Percentiles rank a stretch among this genome's conserved stretches.
Conservation (phyloP, 2,113 vertebrate species). For the Ciconia boyciana region DNA sequence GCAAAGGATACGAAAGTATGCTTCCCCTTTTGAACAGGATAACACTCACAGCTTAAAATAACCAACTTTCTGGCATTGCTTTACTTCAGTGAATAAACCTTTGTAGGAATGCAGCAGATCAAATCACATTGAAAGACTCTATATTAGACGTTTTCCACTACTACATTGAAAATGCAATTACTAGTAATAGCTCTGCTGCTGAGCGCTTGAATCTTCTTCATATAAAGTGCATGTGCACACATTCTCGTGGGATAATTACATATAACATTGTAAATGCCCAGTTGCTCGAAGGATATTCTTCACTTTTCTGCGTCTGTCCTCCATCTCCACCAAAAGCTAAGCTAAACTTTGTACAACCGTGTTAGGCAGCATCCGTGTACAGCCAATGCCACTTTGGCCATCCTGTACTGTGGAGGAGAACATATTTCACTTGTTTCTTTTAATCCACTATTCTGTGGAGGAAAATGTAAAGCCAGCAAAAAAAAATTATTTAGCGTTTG, state of each 20-base stretch:
- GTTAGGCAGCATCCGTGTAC: not conserved
- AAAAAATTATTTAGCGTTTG: not conserved
- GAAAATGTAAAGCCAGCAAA: not conserved
- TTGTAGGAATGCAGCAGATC: not conserved
- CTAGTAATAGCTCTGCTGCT: not conserved
- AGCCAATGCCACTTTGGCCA: not conserved
- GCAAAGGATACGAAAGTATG: not conserved
- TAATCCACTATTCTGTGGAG: not conserved
- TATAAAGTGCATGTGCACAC: not conserved
- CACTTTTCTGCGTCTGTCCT: not conserved
- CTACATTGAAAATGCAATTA: not conserved
- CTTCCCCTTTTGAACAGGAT: not conserved
- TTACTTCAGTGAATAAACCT: not conserved
- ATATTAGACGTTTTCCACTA: not conserved
- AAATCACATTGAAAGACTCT: not conserved
- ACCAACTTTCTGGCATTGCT: not conserved
- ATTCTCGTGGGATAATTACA: not conserved
- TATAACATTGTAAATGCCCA: not conserved
- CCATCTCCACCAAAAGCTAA: not conserved
- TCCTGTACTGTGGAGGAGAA: not conserved
- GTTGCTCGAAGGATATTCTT: not conserved
- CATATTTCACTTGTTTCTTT: not conserved
- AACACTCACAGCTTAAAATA: not conserved
- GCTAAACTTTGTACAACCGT: not conserved
- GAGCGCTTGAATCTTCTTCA: not conserved